Percentiles rank a stretch among this genome's conserved stretches.
Evolutionary conservation across 2,888 invertebrate genomes (phyloP).

Genomic region (Ptilodon capucinus): DNA sequence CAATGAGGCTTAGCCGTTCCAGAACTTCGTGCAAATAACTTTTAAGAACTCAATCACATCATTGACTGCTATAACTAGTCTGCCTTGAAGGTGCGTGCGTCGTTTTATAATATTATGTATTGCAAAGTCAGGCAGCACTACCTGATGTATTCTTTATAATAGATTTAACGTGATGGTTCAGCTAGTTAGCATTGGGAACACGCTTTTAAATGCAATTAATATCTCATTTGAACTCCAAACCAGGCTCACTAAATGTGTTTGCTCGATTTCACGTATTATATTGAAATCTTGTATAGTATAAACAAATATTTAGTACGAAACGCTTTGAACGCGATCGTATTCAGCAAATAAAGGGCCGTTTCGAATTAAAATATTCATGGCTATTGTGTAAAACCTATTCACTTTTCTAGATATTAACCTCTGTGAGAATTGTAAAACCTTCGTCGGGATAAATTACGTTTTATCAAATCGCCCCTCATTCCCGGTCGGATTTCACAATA

Average conservation of each 20-base stretch:
- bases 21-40: too few species aligned
- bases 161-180: too few species aligned
- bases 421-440: conserved; percentile 20
- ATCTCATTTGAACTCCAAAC: conserved; percentile 9
- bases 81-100: too few species aligned
- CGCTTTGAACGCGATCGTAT: conserved; percentile 12
- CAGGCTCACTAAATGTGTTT: conserved; percentile 5
- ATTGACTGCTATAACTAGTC: too few species aligned
- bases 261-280: conserved; percentile 6
- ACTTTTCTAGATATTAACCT: conserved; percentile 15
- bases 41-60: too few species aligned
- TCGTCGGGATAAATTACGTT: conserved; percentile 24
- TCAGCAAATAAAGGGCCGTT: conserved; percentile 18
- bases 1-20: too few species aligned
- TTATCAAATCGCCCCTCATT: conserved; percentile 21
- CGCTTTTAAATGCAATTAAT: conserved; percentile 10
- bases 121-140: too few species aligned
- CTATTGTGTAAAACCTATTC: conserved; percentile 22
- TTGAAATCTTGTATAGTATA: conserved; percentile 7
- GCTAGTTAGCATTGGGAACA: not conserved
- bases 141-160: too few species aligned
- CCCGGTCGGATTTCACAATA: conserved; percentile 28
- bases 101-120: too few species aligned
- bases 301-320: conserved; percentile 16
- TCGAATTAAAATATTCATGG: conserved; percentile 18